Conservation (phyloP, 2,113 vertebrate species). For the Montifringilla adamsi region DNA sequence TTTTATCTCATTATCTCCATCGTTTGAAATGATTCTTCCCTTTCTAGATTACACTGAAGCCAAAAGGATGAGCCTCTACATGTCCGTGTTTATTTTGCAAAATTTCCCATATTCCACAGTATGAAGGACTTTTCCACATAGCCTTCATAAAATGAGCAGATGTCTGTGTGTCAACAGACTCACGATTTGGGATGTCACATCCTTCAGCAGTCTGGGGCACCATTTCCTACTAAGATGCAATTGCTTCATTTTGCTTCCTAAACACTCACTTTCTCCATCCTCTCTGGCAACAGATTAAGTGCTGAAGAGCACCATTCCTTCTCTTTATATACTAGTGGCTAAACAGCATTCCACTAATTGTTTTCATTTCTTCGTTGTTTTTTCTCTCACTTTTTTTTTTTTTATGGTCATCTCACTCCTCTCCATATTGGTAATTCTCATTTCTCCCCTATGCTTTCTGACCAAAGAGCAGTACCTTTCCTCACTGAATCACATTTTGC, state of each 20-base stretch:
- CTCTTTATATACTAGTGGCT: not conserved
- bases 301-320: not conserved
- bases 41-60: not conserved
- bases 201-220: not conserved
- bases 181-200: not conserved
- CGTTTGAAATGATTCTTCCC: rapidly evolving
- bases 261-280: not conserved
- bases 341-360: not conserved
- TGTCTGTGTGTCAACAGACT: not conserved
- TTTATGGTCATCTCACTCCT: not conserved
- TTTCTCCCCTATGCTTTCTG: not conserved
- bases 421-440: not conserved
- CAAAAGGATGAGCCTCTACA: not conserved
- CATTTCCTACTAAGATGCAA: not conserved
- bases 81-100: not conserved
- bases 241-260: not conserved
- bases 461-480: not conserved
- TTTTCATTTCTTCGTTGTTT: not conserved
- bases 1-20: not conserved
- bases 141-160: not conserved
- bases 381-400: not conserved
- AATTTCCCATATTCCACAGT: not conserved
- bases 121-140: not conserved
- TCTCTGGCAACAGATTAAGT: not conserved
- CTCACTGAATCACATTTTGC: not conserved